A percentile compares a stretch with the other conserved stretches of the same genome.
These are phyloP conservation scores for Danaus melanippus DNA, from an alignment of 1,140 invertebrate genomes.

Conservation along the genomic window DNA sequence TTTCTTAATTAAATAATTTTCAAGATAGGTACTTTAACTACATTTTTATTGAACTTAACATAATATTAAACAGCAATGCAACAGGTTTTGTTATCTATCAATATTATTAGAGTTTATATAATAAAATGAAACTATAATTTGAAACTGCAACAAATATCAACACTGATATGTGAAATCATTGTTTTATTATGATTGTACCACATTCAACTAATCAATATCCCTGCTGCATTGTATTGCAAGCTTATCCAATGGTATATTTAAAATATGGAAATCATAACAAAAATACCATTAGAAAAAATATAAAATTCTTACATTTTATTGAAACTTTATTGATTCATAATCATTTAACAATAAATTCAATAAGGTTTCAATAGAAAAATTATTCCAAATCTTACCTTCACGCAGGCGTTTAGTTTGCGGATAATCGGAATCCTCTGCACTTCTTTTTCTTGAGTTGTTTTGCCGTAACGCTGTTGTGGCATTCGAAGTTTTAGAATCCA, in stretches of 20 bases:
- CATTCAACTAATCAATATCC: slow-evolving; percentile 16
- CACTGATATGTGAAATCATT: neutral
- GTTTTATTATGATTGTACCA: slow-evolving; percentile 3
- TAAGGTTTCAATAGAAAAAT: slow-evolving; percentile 33
- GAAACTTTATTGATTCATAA: slow-evolving; percentile 44
- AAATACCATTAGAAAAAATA: slow-evolving; percentile 9
- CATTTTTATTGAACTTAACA: too few relatives aligned
- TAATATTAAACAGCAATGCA: slow-evolving; percentile 7
- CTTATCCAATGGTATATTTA: too few relatives aligned
- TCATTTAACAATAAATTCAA: slow-evolving; percentile 28
- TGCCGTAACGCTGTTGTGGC: slow-evolving; percentile 18
- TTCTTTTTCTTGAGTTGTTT: slow-evolving; percentile 46
- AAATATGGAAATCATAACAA: neutral
- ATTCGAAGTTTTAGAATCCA: slow-evolving; percentile 12
- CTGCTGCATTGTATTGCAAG: slow-evolving; percentile 31
- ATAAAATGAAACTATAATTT: slow-evolving; percentile 11
- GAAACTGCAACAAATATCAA: slow-evolving; percentile 50
- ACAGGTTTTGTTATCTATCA: slow-evolving; percentile 15
- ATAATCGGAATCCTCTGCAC: slow-evolving; percentile 43
- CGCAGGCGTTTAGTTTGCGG: slow-evolving; percentile 53
- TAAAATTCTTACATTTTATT: slow-evolving; percentile 6
- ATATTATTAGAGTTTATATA: neutral
- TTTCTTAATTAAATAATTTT: neutral
- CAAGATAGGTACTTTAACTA: slow-evolving; percentile 7
- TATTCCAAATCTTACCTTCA: slow-evolving; percentile 49